A percentile compares a stretch with the other conserved stretches of the same genome.
phyloP scores from a whole-genome alignment of 2,797 vertebrate species.

The Novumbra hubbsi region DNA sequence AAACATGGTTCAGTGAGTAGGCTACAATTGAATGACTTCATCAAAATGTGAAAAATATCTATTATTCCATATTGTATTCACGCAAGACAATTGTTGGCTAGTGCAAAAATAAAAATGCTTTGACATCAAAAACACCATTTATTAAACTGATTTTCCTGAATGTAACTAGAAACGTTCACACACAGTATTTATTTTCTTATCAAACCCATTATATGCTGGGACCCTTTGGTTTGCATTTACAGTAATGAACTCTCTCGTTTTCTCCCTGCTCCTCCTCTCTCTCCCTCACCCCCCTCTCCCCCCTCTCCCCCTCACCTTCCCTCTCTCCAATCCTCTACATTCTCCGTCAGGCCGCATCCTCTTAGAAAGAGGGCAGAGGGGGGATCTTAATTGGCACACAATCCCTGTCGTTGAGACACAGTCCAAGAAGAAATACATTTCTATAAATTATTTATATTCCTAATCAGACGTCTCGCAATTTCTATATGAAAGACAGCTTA shows the following conservation, averaged over 20 bases:
- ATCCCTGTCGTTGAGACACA: conserved; percentile 57
- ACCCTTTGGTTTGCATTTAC: conserved; percentile 69
- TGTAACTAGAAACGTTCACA: not conserved
- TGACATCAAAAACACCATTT: conserved; percentile 23
- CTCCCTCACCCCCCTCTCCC: conserved; percentile 40
- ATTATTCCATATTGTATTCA: not conserved
- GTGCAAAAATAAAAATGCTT: not conserved
- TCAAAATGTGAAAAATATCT: not conserved
- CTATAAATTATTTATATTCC: conserved; percentile 73
- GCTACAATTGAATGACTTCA: not conserved
- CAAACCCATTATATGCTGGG: conserved; percentile 52
- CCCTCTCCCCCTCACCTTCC: conserved; percentile 38
- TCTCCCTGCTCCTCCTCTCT: conserved; percentile 28
- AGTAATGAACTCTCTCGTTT: conserved; percentile 64
- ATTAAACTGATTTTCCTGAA: conserved; percentile 9
- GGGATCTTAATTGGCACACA: conserved; percentile 75
- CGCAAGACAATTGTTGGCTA: not conserved
- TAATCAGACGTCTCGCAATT: conserved; percentile 63
- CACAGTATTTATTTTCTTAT: conserved; percentile 41
- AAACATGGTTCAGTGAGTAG: not conserved
- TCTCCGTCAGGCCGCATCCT: conserved; percentile 8
- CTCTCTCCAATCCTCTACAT: conserved; percentile 23
- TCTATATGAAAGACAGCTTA: conserved; percentile 64
- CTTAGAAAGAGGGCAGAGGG: conserved; percentile 66
- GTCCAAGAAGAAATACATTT: conserved; percentile 61